Percentiles rank a stretch among this genome's conserved stretches.
Conservation (phyloP, 92 coral and sea anemone genomes). For the Heteractis magnifica region DNA sequence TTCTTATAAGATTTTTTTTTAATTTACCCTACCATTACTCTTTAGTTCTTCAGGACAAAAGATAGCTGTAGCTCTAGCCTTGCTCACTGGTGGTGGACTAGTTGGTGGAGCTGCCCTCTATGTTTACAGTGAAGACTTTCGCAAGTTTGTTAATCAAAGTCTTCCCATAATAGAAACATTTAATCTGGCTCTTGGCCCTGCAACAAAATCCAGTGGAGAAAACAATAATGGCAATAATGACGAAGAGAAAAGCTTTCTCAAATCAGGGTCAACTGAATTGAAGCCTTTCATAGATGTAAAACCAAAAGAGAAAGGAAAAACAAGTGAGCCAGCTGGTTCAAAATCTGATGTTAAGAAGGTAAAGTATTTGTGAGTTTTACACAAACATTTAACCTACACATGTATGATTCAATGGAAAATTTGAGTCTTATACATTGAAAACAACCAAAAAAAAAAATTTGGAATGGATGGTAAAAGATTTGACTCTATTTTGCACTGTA, state of each 20-base stretch:
- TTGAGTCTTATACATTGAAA: no score
- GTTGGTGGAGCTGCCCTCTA: constrained; percentile 54
- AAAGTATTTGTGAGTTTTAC: neutral
- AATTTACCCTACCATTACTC: neutral
- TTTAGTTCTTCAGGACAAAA: constrained; percentile 50
- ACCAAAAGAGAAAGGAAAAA: neutral
- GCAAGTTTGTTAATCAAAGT: constrained; percentile 56
- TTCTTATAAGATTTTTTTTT: no score
- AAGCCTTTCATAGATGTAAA: constrained; percentile 24
- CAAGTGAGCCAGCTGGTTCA: neutral
- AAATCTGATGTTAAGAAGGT: neutral
- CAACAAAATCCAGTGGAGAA: constrained; percentile 16
- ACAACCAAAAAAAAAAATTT: no score
- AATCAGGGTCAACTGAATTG: constrained; percentile 11
- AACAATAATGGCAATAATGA: neutral
- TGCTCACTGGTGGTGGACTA: constrained; percentile 66
- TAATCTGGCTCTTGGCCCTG: constrained; percentile 65
- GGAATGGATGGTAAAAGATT: no score
- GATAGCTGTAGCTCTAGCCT: constrained; percentile 53
- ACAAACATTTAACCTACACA: no score
- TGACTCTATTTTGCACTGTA: neutral
- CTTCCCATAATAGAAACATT: constrained; percentile 70
- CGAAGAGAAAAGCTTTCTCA: constrained; percentile 20
- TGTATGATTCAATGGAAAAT: no score
- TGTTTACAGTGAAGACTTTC: constrained; percentile 56